Base-by-base conservation (phyloP, 2,888 invertebrate species). In the Epirrita christyi region DNA sequence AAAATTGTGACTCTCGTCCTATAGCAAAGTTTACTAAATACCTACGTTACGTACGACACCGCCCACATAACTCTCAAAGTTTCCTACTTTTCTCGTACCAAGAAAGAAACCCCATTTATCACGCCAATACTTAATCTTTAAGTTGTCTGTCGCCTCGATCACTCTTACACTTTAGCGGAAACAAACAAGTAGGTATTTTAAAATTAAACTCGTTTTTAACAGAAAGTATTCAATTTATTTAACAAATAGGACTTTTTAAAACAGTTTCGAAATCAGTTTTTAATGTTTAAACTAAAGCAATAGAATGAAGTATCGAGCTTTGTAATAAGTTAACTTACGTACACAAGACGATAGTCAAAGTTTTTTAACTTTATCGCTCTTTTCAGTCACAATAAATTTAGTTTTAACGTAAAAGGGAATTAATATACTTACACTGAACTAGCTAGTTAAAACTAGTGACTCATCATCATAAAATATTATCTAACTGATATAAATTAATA, bases 81-180 rank as follows among this genome's bases (percentile, higher is more conserved):
- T 63, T 59, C 46, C 37, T 21, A 46, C 51, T 47, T 45, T 27
- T 14, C 59, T 51, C 59, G 59, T 51, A 58, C 51, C 40, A 43
- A 57, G 38, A 68, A 73, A 73, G 69, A 75, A 76, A 73, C 64
- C 66, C 68, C 75, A 77, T 81, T 78, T 77, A 72, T 81, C 76
- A 78, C 67, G 56, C 28, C 64, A 59, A 68, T 69, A 72, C 70
- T 74, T 76, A 77, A 79, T 80, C 77, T 77, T 66, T 67, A 72
- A 70, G 70, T 66, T 72, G 72, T 64, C 67, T 63, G 67, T 64
- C 64, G 53, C 36, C 49, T 59, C 55, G 55, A 68, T 61, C 60
- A 41, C 43, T 38, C 14, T 11, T 14, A n/a, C 3, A n/a, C 36
- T n/a, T 7, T 2, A 10, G 14, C 13, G 13, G 13, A 38, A 14